These are phyloP conservation scores for Theocolax elegans DNA, from an alignment of 1,140 invertebrate species.

Conservation along the genomic window DNA sequence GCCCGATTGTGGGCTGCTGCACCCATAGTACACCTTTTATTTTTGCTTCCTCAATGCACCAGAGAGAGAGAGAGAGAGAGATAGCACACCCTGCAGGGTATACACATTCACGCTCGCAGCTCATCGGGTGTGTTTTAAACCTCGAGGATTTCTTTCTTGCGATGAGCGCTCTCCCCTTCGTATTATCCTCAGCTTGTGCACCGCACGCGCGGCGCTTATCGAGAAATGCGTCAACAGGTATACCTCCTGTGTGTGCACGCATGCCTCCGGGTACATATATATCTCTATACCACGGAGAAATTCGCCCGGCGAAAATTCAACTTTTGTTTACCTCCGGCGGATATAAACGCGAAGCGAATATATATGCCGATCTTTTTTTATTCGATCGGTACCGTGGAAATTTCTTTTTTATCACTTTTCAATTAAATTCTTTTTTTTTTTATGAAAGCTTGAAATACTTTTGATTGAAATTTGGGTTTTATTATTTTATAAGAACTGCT, in stretches of 20 bases:
- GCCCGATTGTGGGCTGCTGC: slow-evolving; percentile 16
- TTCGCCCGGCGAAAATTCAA: not conserved
- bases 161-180: not conserved
- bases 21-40: slow-evolving; percentile 21
- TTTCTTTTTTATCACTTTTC: too few relatives aligned
- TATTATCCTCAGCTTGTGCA: too few relatives aligned
- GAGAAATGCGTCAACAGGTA: slow-evolving; percentile 6
- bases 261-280: too few relatives aligned
- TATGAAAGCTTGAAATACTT: too few relatives aligned
- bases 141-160: slow-evolving; percentile 9
- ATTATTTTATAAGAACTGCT: too few relatives aligned
- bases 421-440: too few relatives aligned
- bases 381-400: not conserved
- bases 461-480: too few relatives aligned
- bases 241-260: not conserved
- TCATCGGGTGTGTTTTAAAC: not conserved
- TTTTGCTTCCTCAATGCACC: not conserved
- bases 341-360: too few relatives aligned
- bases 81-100: not conserved
- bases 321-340: not conserved
- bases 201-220: too few relatives aligned
- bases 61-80: not conserved
- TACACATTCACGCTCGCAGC: not conserved
- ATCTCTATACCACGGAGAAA: not conserved
- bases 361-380: not conserved